Evolutionary conservation across 1,140 invertebrate species (phyloP), one percentile per base, ranked within the genome.

Genomic region (Cherax quadricarinatus): DNA sequence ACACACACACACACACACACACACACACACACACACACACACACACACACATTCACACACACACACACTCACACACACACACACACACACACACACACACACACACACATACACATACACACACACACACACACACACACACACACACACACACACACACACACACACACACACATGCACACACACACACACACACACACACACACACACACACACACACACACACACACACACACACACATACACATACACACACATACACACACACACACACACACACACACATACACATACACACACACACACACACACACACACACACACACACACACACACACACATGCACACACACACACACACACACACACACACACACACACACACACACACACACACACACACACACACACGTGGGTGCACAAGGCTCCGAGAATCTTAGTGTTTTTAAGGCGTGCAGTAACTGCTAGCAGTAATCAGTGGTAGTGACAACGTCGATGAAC

Each of bases 321-420:
- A 41, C 30, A 41, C 30, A 41, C 30, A 41, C 30, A 41, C 30
- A 41, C 0, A 62, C 82, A 16, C 24, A 84, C 81, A 83, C 81
- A 83, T 48, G 51, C 81, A 83, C 81, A 83, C 81, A 83, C 41
- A 83, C 81, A 83, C 81, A 83, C 81, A 83, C 81, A 83, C 81
- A 83, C 81, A 83, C 81, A 41, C 30, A 41, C 30, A 41, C 30
- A 41, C 30, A 41, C 0, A 41, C 30, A 41, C 30, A 2, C 30
- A 83, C 81, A 83, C 81, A 83, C 81, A 81, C 79, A 81, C 79
- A 81, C 79, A 81, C 79, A 81, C 79, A 81, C 5, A 81, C 79
- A 81, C 79, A 81, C 79, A 81, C 79, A 81, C 79, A 81, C 79
- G 18, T 41, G n/a, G n/a, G n/a, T n/a, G n/a, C n/a, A n/a, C n/a